Evolutionary conservation across 37 sponge, comb jelly and placozoan species (phyloP).

Genomic region (Tethya wilhelma): DNA sequence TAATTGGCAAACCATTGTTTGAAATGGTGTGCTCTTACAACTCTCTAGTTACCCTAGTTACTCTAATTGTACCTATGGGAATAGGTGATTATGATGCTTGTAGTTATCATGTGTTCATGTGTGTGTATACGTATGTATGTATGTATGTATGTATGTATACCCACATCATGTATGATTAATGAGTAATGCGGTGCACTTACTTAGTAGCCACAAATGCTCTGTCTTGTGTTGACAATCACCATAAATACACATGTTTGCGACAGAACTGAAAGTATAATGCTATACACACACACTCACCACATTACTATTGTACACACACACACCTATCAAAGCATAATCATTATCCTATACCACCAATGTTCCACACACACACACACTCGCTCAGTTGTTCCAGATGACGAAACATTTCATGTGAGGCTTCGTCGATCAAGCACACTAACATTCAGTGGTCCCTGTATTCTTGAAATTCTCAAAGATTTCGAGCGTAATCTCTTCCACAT

Average conservation of each 20-base stretch:
- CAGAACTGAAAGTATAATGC: neutral
- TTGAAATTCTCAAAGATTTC: conserved; percentile 59
- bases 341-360: conserved; percentile 20
- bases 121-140: too few relatives aligned
- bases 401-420: conserved; percentile 49
- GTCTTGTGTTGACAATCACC: too few relatives aligned
- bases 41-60: too few relatives aligned
- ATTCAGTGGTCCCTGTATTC: conserved; percentile 54
- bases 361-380: conserved; percentile 40
- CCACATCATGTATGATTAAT: too few relatives aligned
- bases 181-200: too few relatives aligned
- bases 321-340: conserved; percentile 33
- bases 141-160: too few relatives aligned
- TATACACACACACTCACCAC: conserved; percentile 18
- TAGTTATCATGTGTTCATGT: neutral
- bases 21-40: too few relatives aligned
- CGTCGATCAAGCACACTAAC: conserved; percentile 37
- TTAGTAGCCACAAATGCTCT: too few relatives aligned
- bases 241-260: too few relatives aligned
- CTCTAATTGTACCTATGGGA: too few relatives aligned
- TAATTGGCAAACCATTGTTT: too few relatives aligned
- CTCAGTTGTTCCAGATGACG: conserved; percentile 44
- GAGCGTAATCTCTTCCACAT: conserved; percentile 59
- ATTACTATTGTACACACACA: neutral
- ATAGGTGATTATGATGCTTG: neutral